Evolutionary conservation across 2,113 vertebrate species (phyloP).

Genomic region (Calcarius ornatus): DNA sequence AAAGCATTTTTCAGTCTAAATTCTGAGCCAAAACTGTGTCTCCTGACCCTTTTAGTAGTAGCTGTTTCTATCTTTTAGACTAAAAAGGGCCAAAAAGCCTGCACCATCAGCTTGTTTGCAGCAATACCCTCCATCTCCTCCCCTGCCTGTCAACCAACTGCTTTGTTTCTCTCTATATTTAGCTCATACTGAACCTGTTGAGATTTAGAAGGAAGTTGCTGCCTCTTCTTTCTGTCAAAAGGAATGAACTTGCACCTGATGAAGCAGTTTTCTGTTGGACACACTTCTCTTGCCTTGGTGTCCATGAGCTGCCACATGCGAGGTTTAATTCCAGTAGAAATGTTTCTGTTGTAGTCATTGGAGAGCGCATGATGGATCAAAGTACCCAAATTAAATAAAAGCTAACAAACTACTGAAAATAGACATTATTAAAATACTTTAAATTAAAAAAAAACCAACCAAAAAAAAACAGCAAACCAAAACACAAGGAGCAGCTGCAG

Average conservation of each 20-base stretch:
- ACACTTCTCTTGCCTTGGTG: neutral
- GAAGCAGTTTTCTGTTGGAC: neutral
- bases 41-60: neutral
- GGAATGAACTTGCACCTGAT: neutral
- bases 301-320: neutral
- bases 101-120: conserved; percentile 32
- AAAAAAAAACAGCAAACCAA: neutral
- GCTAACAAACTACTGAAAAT: neutral
- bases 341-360: neutral
- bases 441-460: neutral
- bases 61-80: neutral
- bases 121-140: neutral
- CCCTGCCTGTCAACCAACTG: neutral
- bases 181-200: neutral
- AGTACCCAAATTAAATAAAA: neutral
- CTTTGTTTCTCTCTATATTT: neutral
- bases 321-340: neutral
- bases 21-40: conserved; percentile 38
- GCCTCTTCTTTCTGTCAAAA: neutral
- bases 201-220: neutral
- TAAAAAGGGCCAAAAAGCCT: conserved; percentile 44
- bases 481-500: neutral
- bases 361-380: neutral
- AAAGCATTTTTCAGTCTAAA: neutral
- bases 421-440: neutral